Percentiles rank a stretch among this genome's conserved stretches.
phyloP scores from a whole-genome alignment of 2,113 vertebrate species.

The Halichoeres trimaculatus region DNA sequence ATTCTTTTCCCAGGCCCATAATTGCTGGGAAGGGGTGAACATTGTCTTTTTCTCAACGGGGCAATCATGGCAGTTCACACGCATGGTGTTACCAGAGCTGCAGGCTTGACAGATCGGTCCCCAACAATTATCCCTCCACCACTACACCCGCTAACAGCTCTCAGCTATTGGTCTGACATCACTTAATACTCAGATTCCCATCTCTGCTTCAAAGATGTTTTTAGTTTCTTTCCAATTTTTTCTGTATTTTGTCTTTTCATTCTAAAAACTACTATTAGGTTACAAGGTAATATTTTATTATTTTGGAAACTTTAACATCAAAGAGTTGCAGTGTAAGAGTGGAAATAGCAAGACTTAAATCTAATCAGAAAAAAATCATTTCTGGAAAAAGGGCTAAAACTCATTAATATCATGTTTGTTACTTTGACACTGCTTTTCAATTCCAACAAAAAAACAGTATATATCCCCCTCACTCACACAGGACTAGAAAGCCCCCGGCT shows the following conservation, averaged over 20 bases:
- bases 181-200: constrained; percentile 10
- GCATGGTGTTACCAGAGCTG: constrained; percentile 67
- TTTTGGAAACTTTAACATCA: background rate
- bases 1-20: constrained; percentile 83
- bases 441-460: no score
- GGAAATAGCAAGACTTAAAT: no score
- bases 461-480: background rate
- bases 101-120: constrained; percentile 51
- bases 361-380: no score
- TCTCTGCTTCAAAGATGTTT: background rate
- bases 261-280: no score
- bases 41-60: constrained; percentile 73
- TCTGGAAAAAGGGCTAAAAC: no score
- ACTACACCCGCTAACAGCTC: constrained; percentile 2
- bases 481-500: constrained; percentile 46
- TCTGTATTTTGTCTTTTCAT: background rate
- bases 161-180: constrained; percentile 3
- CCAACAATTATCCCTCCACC: constrained; percentile 46
- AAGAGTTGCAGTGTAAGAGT: no score
- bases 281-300: no score
- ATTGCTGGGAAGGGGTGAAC: constrained; percentile 76
- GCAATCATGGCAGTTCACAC: constrained; percentile 76
- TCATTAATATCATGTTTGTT: no score
- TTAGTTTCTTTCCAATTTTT: background rate
- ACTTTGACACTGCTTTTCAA: no score